Evolutionary conservation across 2,797 vertebrate species (phyloP).

Genomic region (Microcaecilia unicolor): DNA sequence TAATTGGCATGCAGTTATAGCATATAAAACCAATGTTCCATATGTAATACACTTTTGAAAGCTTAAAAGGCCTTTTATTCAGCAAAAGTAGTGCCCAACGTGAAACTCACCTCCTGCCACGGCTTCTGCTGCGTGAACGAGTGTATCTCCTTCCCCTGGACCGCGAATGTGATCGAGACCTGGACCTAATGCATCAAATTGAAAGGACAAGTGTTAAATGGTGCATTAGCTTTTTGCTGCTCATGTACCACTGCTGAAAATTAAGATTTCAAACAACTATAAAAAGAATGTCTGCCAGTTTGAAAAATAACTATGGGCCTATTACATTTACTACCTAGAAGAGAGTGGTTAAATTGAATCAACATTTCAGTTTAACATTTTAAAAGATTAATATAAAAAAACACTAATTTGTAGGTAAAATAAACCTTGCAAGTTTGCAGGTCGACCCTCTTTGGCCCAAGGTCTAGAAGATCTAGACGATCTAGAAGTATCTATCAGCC

Average conservation of each 20-base stretch:
- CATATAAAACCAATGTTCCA: too few relatives aligned
- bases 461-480: constrained; percentile 84
- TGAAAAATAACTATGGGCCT: constrained; percentile 59
- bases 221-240: not conserved
- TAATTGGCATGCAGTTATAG: too few relatives aligned
- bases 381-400: constrained; percentile 52
- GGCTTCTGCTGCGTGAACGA: constrained; percentile 65
- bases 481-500: constrained; percentile 88
- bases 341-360: constrained; percentile 64
- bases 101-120: constrained; percentile 57
- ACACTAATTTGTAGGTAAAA: constrained; percentile 86
- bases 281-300: constrained; percentile 48
- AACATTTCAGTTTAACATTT: constrained; percentile 67
- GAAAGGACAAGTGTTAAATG: constrained; percentile 33
- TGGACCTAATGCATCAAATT: constrained; percentile 60
- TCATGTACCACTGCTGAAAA: constrained; percentile 37
- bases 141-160: constrained; percentile 66
- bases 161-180: constrained; percentile 62
- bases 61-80: too few relatives aligned
- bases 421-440: constrained; percentile 92
- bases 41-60: too few relatives aligned
- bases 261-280: constrained; percentile 42
- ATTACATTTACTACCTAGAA: constrained; percentile 66
- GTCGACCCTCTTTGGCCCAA: constrained; percentile 88
- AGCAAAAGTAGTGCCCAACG: too few relatives aligned